Conservation (phyloP, 2,888 invertebrate genomes). For the Macrophya annulata region DNA sequence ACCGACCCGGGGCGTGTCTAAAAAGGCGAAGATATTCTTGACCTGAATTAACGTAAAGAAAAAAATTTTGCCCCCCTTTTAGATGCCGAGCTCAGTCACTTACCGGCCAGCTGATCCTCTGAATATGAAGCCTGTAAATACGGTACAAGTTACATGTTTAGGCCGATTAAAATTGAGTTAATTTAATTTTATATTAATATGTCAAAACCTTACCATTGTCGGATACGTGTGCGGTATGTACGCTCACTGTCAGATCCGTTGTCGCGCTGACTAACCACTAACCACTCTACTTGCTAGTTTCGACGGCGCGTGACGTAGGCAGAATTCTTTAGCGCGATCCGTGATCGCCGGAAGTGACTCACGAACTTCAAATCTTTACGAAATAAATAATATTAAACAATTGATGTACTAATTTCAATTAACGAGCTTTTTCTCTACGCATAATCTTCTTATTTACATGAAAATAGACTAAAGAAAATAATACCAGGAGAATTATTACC, state of each 20-base stretch:
- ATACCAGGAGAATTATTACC: not conserved
- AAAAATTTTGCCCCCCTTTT: conserved; percentile 67
- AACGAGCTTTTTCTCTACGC: not conserved
- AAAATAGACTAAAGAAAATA: not conserved
- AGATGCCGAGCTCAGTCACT: conserved; percentile 81
- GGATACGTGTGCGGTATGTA: conserved; percentile 41
- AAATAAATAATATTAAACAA: not conserved
- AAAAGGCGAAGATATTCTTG: conserved; percentile 77
- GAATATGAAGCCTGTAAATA: conserved; percentile 90
- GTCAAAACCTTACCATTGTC: conserved; percentile 57
- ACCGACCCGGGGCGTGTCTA: conserved; percentile 71
- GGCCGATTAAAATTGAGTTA: not conserved
- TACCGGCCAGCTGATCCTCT: conserved; percentile 96
- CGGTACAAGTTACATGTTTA: conserved; percentile 10
- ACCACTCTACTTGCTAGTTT: conserved; percentile 48
- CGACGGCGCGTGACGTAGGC: conserved; percentile 43
- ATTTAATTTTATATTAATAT: not conserved
- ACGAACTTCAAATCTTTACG: not conserved
- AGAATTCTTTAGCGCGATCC: conserved; percentile 34
- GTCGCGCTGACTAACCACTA: conserved; percentile 53
- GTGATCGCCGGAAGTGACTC: conserved; percentile 51
- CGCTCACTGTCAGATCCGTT: conserved; percentile 46
- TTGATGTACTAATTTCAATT: not conserved
- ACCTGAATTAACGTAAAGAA: conserved; percentile 72
- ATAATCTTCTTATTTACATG: not conserved